Evolutionary conservation across 2,888 invertebrate genomes (phyloP), one percentile per base, ranked within the genome.

Genomic region (Lithophane leautieri): DNA sequence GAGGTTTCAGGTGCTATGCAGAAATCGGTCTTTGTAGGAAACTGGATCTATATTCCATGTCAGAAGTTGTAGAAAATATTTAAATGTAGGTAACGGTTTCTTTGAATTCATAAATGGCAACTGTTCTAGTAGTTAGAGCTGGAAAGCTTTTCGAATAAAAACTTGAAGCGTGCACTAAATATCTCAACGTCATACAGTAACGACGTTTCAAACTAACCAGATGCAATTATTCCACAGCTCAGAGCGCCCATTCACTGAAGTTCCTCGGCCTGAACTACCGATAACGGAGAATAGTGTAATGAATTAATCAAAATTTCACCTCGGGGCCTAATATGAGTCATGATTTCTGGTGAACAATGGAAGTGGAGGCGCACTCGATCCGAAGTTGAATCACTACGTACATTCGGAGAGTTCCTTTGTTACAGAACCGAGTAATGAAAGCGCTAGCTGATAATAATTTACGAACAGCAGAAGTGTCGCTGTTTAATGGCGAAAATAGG

Each of bases 381-480:
- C 94, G 93, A 95, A 96, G 95, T 95, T 95, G 94, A 95, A 95
- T 95, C 95, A 93, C 93, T 92, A 93, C 94, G 95, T 95, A 94
- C 92, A 93, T 94, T 94, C 92, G 91, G 91, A 90, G 92, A 95
- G 94, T 93, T 96, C 96, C 95, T 94, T 96, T 96, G 96, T 96
- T 95, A 94, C 90, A 86, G 89, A 91, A 92, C 91, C 91, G 92
- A 95, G 95, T 96, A 96, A 96, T 96, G 96, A 96, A 96, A 96
- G 93, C 95, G 93, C 93, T 94, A 90, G 93, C 93, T 95, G 96
- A 96, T 96, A 96, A 96, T 96, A 96, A 96, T 96, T 96, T 95
- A 96, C 94, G 95, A 95, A 96, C 90, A 95, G 95, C 96, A 96
- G 96, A 96, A 96, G 96, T 96, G 96, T 95, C 96, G 95, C 93